A percentile compares a stretch with the other conserved stretches of the same genome.
Evolutionary conservation across 2,888 invertebrate species (phyloP).

Genomic region (Eurytoma adleriae): DNA sequence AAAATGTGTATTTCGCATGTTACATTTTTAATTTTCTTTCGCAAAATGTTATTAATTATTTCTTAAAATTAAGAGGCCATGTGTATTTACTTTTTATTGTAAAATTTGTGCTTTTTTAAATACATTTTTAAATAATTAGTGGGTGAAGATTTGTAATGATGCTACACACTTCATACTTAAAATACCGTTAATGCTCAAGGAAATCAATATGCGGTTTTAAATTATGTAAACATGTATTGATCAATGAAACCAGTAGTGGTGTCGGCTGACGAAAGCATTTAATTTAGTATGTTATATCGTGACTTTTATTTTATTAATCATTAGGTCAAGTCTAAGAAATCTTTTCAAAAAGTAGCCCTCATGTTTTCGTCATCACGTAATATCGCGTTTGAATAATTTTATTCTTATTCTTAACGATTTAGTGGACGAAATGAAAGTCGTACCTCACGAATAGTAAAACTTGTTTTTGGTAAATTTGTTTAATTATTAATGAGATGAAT

Average conservation of each 20-base stretch:
- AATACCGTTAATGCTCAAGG: background rate
- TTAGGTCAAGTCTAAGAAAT: background rate
- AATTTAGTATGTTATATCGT: background rate
- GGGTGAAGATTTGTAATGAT: too few species aligned
- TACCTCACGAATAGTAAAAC: too few species aligned
- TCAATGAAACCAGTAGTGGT: background rate
- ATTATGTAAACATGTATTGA: background rate
- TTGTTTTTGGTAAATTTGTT: too few species aligned
- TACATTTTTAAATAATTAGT: too few species aligned
- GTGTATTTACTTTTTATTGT: too few species aligned
- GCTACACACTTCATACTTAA: too few species aligned
- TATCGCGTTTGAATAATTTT: conserved; percentile 20
- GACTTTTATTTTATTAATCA: background rate
- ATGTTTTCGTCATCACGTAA: conserved; percentile 19
- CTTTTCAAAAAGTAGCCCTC: background rate
- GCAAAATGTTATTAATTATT: too few species aligned
- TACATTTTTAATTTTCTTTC: too few species aligned
- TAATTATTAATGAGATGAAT: too few species aligned
- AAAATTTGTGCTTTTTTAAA: too few species aligned
- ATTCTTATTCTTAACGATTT: conserved; percentile 8
- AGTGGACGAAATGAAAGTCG: background rate
- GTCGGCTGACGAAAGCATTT: background rate
- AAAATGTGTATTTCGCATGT: too few species aligned
- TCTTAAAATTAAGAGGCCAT: too few species aligned
- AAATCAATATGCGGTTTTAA: background rate